Conservation (phyloP, 2,888 invertebrate genomes). For the Lycocerus yunnanus region DNA sequence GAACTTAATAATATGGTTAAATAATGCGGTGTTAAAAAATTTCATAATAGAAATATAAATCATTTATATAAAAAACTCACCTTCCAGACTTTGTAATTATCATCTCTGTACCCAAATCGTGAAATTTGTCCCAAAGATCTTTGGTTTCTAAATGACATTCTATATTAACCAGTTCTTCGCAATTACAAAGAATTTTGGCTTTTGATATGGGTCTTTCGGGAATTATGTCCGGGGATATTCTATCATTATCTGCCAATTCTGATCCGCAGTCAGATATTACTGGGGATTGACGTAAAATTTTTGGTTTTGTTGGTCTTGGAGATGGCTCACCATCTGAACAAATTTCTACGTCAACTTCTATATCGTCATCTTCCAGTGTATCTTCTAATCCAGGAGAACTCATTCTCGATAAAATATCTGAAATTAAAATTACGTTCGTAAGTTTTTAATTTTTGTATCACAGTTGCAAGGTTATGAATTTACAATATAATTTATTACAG, state of each 20-base stretch:
- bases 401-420: conserved; percentile 45
- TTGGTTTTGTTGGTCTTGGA: conserved; percentile 41
- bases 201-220: conserved; percentile 45
- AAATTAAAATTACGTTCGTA: conserved; percentile 5
- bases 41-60: neutral
- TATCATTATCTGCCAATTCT: conserved; percentile 49
- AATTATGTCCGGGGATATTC: conserved; percentile 52
- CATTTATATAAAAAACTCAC: conserved; percentile 55
- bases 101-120: conserved; percentile 80
- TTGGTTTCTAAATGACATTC: conserved; percentile 80
- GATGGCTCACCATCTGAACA: conserved; percentile 62
- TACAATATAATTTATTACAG: neutral
- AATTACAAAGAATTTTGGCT: conserved; percentile 63
- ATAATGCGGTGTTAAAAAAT: neutral
- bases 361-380: conserved; percentile 58
- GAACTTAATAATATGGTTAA: neutral
- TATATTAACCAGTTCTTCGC: conserved; percentile 66
- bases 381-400: conserved; percentile 58
- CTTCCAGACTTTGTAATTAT: conserved; percentile 85
- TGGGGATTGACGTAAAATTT: conserved; percentile 45
- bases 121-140: conserved; percentile 82
- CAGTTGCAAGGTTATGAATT: neutral
- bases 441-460: neutral
- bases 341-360: conserved; percentile 65
- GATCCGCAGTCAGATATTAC: conserved; percentile 53